Percentiles rank a stretch among this genome's conserved stretches.
Conservation (phyloP, 1,140 invertebrate genomes). For the Atopsyche davidsoni region DNA sequence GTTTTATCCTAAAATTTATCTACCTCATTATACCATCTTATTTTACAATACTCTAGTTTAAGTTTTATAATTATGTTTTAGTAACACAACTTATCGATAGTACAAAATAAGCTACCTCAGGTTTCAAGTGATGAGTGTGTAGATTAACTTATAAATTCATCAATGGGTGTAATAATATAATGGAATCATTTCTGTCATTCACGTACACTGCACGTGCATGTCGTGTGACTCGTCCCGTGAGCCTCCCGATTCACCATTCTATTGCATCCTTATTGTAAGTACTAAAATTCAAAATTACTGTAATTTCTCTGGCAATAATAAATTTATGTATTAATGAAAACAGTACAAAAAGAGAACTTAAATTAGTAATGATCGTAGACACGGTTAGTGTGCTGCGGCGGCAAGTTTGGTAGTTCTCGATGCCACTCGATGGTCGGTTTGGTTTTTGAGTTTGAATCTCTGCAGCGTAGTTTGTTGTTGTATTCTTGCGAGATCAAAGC, state of each 20-base stretch:
- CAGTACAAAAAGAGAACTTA: conserved; percentile 25
- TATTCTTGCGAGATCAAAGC: conserved; percentile 27
- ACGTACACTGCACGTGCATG: no score
- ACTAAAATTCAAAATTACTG: conserved; percentile 12
- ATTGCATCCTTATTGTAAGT: conserved; percentile 18
- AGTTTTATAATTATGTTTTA: conserved; percentile 32
- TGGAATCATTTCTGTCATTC: no score
- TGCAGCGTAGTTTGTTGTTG: conserved; percentile 25
- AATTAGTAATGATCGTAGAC: conserved; percentile 21
- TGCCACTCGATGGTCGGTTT: background rate
- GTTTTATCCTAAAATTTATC: conserved; percentile 44
- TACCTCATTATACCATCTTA: conserved; percentile 40
- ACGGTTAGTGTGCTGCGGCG: conserved; percentile 17
- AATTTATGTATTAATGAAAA: conserved; percentile 25
- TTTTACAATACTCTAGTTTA: conserved; percentile 32
- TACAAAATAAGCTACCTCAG: conserved; percentile 50
- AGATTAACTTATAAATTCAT: conserved; percentile 27
- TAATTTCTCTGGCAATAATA: conserved; percentile 30
- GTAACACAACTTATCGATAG: conserved; percentile 37
- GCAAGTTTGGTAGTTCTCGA: conserved; percentile 3
- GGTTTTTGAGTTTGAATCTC: conserved; percentile 28
- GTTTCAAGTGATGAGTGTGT: conserved; percentile 39
- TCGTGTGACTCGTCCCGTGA: no score
- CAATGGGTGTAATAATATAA: no score
- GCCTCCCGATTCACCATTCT: no score